Conservation (phyloP, 2,113 vertebrate species). For the Apeltes quadracus region DNA sequence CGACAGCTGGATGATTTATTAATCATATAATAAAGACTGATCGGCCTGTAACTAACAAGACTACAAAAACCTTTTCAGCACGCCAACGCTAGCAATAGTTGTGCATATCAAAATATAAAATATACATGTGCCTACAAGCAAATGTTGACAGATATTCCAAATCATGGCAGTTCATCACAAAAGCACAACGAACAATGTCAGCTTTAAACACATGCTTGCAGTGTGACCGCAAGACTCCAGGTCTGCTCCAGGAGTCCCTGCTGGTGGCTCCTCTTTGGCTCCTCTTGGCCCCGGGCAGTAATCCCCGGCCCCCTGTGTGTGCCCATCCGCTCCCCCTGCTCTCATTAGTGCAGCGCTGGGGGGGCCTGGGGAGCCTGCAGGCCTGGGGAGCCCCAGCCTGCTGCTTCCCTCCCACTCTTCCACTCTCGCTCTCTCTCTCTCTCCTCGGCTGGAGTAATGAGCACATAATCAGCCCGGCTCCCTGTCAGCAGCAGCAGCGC, state of each 20-base stretch:
- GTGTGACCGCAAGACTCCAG: slow-evolving; percentile 37
- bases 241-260: slow-evolving; percentile 59
- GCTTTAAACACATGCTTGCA: slow-evolving; percentile 32
- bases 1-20: slow-evolving; percentile 2
- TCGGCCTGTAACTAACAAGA: background rate
- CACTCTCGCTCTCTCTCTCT: too few relatives aligned
- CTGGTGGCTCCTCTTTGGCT: slow-evolving; percentile 64
- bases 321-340: slow-evolving; percentile 77
- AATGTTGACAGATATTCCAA: slow-evolving; percentile 27
- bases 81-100: slow-evolving; percentile 12
- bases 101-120: slow-evolving; percentile 20
- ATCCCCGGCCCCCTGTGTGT: slow-evolving; percentile 72
- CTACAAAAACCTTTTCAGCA: slow-evolving; percentile 3
- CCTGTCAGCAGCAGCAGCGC: slow-evolving; percentile 71
- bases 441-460: slow-evolving; percentile 75
- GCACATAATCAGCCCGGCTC: slow-evolving; percentile 81
- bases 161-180: slow-evolving; percentile 28
- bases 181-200: slow-evolving; percentile 42
- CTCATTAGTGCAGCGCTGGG: slow-evolving; percentile 78
- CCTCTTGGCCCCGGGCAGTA: slow-evolving; percentile 75
- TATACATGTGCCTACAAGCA: slow-evolving; percentile 15
- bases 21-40: slow-evolving; percentile 16
- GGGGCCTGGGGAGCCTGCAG: slow-evolving; percentile 73
- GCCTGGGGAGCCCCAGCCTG: slow-evolving; percentile 74
- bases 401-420: slow-evolving; percentile 65